phyloP scores from a whole-genome alignment of 2,113 vertebrate species.

The Piliocolobus tephrosceles region DNA sequence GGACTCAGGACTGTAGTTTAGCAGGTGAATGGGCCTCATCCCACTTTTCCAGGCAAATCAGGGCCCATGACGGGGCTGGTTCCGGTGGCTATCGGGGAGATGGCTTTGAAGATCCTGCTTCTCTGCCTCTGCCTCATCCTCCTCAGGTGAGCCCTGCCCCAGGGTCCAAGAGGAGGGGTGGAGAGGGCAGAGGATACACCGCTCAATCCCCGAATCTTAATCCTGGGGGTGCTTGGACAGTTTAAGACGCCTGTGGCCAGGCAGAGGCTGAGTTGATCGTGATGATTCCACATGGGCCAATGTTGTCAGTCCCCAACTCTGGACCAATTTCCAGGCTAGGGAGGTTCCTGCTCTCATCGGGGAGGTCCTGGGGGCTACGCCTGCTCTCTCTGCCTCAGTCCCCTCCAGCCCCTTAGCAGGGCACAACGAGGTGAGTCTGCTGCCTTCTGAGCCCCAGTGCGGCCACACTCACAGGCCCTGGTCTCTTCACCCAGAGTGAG shows the following conservation, averaged over 20 bases:
- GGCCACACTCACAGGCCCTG: not conserved
- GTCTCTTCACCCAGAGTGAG: not conserved
- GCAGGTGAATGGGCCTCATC: not conserved
- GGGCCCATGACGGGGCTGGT: not conserved
- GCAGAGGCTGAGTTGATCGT: not conserved
- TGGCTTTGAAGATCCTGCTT: not conserved
- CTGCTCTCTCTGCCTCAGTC: not conserved
- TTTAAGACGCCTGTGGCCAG: too few relatives aligned
- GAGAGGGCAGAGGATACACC: not conserved
- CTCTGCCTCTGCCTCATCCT: not conserved
- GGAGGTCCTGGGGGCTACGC: not conserved
- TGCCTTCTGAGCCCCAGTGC: accelerated
- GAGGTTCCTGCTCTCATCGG: not conserved
- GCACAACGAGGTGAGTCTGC: not conserved
- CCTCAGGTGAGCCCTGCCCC: not conserved
- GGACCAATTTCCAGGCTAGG: not conserved
- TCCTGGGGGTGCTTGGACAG: too few relatives aligned
- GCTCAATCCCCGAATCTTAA: not conserved
- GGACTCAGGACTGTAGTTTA: not conserved
- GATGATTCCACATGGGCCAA: not conserved
- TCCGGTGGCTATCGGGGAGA: not conserved
- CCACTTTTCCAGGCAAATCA: not conserved
- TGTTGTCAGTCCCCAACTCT: not conserved
- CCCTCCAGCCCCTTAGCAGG: not conserved
- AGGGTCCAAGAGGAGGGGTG: not conserved